Evolutionary conservation across 2,113 vertebrate species (phyloP), one percentile per base, ranked within the genome.

Genomic region (Nyctereutes procyonoides): DNA sequence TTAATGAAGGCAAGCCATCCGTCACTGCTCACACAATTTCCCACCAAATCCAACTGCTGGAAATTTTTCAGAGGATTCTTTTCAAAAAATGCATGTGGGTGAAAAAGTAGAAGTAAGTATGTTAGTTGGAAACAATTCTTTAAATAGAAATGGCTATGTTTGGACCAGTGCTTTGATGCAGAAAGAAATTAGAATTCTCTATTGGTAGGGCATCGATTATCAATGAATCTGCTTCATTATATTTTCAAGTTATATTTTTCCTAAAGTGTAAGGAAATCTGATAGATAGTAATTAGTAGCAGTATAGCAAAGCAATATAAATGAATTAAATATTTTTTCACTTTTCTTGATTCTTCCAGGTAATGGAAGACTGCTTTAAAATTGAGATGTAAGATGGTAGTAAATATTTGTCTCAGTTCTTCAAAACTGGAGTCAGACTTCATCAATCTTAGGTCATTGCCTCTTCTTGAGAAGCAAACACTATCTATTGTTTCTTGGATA

Each of bases 1-100:
- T 77, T 63, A 93, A 98, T 90, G 94, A 99, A 97, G 74, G 48
- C 62, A 87, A 98, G 91, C 97, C 97, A 98, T 30, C 97, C 98
- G 3, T 98, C 65, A 38, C 89, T 98, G 93, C 83, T 98, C 82
- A 97, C 88, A 93, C 76, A 87, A 28, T 98, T 98, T 81, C 96
- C 96, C 3, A 96, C 95, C 51, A 98, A 80, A 96, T 98, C 96
- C 97, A 98, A 56, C 88, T 97, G 95, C 90, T 98, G 90, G 28
- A 98, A 94, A 38, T 97, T 95, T 92, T 93, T 67, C 81, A 98
- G 95, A 74, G 58, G 58, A 24, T 90, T 94, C 43, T 79, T 85
- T 77, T 90, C 84, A 90, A 98, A 97, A 96, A 98, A 97, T 24
- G 12, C 17, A 88, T 95, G 98, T 98, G 74, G 24, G 55, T 91